Conservation (phyloP, 2,888 invertebrate species). For the Drosophila eohydei region DNA sequence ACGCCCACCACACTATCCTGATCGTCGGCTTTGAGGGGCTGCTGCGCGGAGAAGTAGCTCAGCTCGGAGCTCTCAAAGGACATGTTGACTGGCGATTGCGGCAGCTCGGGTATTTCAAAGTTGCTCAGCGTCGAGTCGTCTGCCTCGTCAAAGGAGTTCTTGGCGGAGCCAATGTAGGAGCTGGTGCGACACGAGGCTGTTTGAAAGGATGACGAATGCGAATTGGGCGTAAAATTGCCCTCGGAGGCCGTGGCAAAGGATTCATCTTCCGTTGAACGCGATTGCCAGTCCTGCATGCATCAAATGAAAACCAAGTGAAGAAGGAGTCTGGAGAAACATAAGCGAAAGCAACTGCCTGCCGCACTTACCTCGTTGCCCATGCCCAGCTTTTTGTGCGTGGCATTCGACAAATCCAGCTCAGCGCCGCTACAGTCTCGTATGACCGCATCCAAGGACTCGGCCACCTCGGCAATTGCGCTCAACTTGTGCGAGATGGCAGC, state of each 20-base stretch:
- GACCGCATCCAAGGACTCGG: conserved; percentile 88
- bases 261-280: conserved; percentile 87
- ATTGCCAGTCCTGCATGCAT: conserved; percentile 84
- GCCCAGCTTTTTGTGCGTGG: conserved; percentile 75
- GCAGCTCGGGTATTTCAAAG: conserved; percentile 81
- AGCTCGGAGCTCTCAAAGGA: conserved; percentile 84
- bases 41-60: conserved; percentile 82
- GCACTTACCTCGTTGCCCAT: conserved; percentile 72
- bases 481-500: conserved; percentile 89
- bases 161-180: conserved; percentile 87
- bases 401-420: conserved; percentile 41
- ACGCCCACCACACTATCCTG: conserved; percentile 72
- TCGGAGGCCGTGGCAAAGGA: conserved; percentile 90
- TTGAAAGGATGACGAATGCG: conserved; percentile 89
- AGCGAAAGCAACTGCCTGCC: conserved; percentile 1
- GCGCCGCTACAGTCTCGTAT: conserved; percentile 83
- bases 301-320: background rate
- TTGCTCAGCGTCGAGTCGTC: conserved; percentile 79
- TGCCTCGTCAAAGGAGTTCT: conserved; percentile 84
- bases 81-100: conserved; percentile 82
- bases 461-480: conserved; percentile 88
- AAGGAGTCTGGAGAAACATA: background rate
- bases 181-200: conserved; percentile 88
- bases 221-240: conserved; percentile 88
- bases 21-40: conserved; percentile 55